Conservation (phyloP, 2,797 vertebrate species). For the Erpetoichthys calabaricus region DNA sequence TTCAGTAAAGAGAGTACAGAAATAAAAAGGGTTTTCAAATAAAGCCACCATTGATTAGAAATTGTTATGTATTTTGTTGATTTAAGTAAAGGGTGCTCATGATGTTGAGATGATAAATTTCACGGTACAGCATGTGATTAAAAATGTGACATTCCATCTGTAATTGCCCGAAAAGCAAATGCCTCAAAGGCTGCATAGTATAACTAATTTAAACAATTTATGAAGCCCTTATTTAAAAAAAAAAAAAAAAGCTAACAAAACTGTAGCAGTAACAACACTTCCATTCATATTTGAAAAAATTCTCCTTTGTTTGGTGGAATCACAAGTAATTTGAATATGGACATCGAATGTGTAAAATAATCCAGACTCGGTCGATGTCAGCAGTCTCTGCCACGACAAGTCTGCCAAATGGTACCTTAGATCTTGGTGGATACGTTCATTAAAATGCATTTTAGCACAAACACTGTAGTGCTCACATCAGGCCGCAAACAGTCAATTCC, state of each 20-base stretch:
- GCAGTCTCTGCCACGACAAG: no score
- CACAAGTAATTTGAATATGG: slow-evolving; percentile 58
- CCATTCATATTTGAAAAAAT: slow-evolving; percentile 54
- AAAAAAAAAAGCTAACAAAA: slow-evolving; percentile 49
- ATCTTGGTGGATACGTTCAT: no score
- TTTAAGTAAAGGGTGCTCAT: slow-evolving; percentile 61
- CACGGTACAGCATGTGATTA: slow-evolving; percentile 82
- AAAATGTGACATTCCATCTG: slow-evolving; percentile 80
- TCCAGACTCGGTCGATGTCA: slow-evolving; percentile 17
- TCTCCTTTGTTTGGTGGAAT: slow-evolving; percentile 52
- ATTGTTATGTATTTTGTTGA: slow-evolving; percentile 60
- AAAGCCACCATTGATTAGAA: slow-evolving; percentile 51
- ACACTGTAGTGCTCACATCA: no score
- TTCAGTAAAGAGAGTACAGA: slow-evolving; percentile 27
- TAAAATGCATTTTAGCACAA: no score
- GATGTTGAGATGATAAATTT: slow-evolving; percentile 77
- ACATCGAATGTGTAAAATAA: slow-evolving; percentile 58
- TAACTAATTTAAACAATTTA: slow-evolving; percentile 88
- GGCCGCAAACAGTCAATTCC: no score
- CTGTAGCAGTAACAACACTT: slow-evolving; percentile 43
- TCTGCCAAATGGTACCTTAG: no score
- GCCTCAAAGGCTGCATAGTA: slow-evolving; percentile 50
- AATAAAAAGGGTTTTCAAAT: slow-evolving; percentile 32
- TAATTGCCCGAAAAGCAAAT: slow-evolving; percentile 52
- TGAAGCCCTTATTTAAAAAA: slow-evolving; percentile 61